Conservation (phyloP, 2,113 vertebrate genomes). For the Chaetodon trifascialis region DNA sequence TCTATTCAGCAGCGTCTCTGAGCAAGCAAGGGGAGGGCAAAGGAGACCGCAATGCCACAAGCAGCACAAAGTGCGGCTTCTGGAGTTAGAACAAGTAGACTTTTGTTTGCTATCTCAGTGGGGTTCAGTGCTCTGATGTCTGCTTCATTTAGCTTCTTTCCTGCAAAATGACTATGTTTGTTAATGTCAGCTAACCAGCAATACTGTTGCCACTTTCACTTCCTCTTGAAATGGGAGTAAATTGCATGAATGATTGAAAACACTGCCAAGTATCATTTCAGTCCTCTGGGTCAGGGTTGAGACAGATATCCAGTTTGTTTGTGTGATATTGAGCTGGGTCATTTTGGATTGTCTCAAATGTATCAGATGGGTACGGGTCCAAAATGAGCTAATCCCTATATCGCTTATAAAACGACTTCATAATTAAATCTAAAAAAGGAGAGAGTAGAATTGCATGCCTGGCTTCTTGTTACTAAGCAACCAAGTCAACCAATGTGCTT, state of each 20-base stretch:
- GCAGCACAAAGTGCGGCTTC: conserved; percentile 72
- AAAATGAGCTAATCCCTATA: conserved; percentile 53
- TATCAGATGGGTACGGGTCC: conserved; percentile 40
- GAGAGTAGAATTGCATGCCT: conserved; percentile 52
- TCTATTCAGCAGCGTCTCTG: conserved; percentile 66
- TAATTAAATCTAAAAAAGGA: conserved; percentile 71
- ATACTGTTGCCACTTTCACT: conserved; percentile 32
- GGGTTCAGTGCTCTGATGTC: conserved; percentile 64
- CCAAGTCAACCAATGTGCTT: conserved; percentile 69
- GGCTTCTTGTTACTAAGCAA: conserved; percentile 83
- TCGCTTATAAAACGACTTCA: conserved; percentile 57
- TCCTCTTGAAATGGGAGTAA: conserved; percentile 36
- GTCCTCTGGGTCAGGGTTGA: conserved; percentile 1
- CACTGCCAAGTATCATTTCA: conserved; percentile 16
- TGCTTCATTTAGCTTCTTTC: conserved; percentile 58
- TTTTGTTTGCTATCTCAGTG: conserved; percentile 69
- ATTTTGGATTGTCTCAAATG: conserved; percentile 24
- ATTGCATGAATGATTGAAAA: conserved; percentile 39
- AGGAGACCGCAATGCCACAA: conserved; percentile 58
- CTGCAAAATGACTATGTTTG: conserved; percentile 57
- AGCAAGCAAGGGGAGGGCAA: conserved; percentile 54
- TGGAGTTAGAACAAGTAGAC: conserved; percentile 71
- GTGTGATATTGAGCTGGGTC: conserved; percentile 47
- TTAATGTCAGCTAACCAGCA: conserved; percentile 46
- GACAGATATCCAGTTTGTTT: conserved; percentile 51